A percentile compares a stretch with the other conserved stretches of the same genome.
Evolutionary conservation across 2,113 vertebrate species (phyloP).

Genomic region (Sporophila hypoxantha): DNA sequence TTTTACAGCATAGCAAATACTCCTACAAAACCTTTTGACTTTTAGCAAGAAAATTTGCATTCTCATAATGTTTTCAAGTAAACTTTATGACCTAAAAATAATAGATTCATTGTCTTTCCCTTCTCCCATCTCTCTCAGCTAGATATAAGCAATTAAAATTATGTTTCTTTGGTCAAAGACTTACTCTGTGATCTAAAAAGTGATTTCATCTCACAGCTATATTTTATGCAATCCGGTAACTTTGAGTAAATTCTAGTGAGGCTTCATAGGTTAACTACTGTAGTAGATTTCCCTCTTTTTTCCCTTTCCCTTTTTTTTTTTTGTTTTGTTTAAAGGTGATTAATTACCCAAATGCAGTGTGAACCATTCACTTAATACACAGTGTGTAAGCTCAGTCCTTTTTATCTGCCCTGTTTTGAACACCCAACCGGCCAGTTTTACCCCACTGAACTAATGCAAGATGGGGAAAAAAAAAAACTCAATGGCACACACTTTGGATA

Average conservation of each 20-base stretch:
- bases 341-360: slow-evolving; percentile 55
- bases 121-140: not conserved
- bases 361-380: slow-evolving; percentile 54
- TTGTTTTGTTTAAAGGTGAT: slow-evolving; percentile 45
- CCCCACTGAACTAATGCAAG: slow-evolving; percentile 30
- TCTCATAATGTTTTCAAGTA: slow-evolving; percentile 23
- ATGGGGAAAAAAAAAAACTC: slow-evolving; percentile 30
- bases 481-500: slow-evolving; percentile 64
- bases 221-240: slow-evolving; percentile 17
- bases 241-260: slow-evolving; percentile 8
- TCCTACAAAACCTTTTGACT: slow-evolving; percentile 25
- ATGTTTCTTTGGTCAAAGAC: not conserved
- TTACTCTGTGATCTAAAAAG: slow-evolving; percentile 8
- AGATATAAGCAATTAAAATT: slow-evolving; percentile 29
- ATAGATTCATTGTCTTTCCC: slow-evolving; percentile 8
- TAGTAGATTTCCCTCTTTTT: not conserved
- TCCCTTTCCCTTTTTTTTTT: not conserved
- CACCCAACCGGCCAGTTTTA: slow-evolving; percentile 39
- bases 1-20: slow-evolving; percentile 39
- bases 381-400: slow-evolving; percentile 46
- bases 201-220: not conserved
- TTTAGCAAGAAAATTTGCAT: slow-evolving; percentile 36
- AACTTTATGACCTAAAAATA: slow-evolving; percentile 48
- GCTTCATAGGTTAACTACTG: slow-evolving; percentile 20
- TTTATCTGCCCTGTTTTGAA: slow-evolving; percentile 57